phyloP scores from a whole-genome alignment of 2,888 invertebrate genomes.

The Rhimphoctona megacephalus region DNA sequence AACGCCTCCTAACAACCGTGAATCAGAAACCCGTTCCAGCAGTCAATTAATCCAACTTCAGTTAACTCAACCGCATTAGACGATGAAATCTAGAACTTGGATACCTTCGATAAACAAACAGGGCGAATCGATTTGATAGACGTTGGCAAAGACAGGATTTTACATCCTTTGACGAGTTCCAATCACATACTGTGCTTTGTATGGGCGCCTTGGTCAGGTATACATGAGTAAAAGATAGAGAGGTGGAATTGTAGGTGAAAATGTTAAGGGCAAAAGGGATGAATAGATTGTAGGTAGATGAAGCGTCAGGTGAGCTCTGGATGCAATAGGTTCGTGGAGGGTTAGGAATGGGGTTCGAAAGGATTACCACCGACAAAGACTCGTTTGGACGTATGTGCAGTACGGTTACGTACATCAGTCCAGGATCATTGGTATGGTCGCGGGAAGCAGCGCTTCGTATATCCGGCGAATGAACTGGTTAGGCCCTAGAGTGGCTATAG shows the following conservation, averaged over 20 bases:
- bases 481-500: conserved; percentile 54
- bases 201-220: neutral
- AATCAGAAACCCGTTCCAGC: neutral
- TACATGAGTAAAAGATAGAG: neutral
- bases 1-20: neutral
- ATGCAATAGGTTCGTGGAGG: neutral
- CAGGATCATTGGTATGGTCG: conserved; percentile 52
- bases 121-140: conserved; percentile 8
- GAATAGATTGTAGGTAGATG: conserved; percentile 48
- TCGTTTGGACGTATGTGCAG: conserved; percentile 59
- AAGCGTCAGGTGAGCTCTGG: conserved; percentile 31
- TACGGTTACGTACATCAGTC: conserved; percentile 56
- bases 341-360: conserved; percentile 21
- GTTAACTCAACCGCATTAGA: neutral
- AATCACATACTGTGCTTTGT: conserved; percentile 32
- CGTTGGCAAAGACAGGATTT: conserved; percentile 36
- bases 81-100: neutral
- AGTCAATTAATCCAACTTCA: neutral
- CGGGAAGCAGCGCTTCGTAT: conserved; percentile 57
- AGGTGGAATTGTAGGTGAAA: conserved; percentile 16
- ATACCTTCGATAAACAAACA: neutral
- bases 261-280: conserved; percentile 26
- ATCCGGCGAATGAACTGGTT: conserved; percentile 61
- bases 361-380: conserved; percentile 65
- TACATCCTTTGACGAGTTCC: conserved; percentile 55